Conservation (phyloP, 2,113 vertebrate genomes). For the Pollachius pollachius region DNA sequence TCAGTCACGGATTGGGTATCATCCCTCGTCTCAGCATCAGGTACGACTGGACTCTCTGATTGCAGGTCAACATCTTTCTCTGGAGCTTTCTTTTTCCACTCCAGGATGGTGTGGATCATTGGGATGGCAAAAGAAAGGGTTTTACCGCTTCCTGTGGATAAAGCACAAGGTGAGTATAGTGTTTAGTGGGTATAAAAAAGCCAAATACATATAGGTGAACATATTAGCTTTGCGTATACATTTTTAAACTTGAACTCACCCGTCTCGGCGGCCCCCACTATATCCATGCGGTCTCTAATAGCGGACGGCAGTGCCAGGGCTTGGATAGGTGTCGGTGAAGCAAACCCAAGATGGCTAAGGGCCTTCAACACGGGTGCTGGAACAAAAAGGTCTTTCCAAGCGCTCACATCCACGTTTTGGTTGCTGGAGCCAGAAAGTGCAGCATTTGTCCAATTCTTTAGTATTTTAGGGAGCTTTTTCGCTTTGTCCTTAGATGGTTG, state of each 20-base stretch:
- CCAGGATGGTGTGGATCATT: slow-evolving; percentile 89
- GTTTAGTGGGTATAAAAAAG: not conserved
- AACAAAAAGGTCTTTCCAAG: slow-evolving; percentile 91
- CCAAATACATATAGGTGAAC: not conserved
- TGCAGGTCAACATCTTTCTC: slow-evolving; percentile 33
- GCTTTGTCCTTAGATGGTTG: slow-evolving; percentile 25
- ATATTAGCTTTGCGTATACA: not conserved
- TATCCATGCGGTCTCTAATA: slow-evolving; percentile 89
- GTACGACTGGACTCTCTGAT: not conserved
- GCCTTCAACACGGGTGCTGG: slow-evolving; percentile 83
- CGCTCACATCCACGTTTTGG: slow-evolving; percentile 77
- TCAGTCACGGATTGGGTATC: slow-evolving; percentile 5
- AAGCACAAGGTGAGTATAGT: not conserved
- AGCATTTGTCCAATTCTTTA: slow-evolving; percentile 83
- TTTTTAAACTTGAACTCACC: slow-evolving; percentile 66
- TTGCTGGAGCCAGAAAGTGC: slow-evolving; percentile 52
- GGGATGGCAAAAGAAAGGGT: slow-evolving; percentile 95
- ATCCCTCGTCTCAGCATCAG: not conserved
- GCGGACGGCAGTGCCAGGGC: slow-evolving; percentile 86
- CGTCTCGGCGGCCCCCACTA: slow-evolving; percentile 95
- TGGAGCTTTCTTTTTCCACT: slow-evolving; percentile 76
- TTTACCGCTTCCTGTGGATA: slow-evolving; percentile 89
- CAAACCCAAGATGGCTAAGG: slow-evolving; percentile 86
- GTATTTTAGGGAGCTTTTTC: slow-evolving; percentile 58
- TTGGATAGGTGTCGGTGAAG: slow-evolving; percentile 90